Evolutionary conservation across 2,113 vertebrate species (phyloP).

Genomic region (Xiphophorus hellerii): DNA sequence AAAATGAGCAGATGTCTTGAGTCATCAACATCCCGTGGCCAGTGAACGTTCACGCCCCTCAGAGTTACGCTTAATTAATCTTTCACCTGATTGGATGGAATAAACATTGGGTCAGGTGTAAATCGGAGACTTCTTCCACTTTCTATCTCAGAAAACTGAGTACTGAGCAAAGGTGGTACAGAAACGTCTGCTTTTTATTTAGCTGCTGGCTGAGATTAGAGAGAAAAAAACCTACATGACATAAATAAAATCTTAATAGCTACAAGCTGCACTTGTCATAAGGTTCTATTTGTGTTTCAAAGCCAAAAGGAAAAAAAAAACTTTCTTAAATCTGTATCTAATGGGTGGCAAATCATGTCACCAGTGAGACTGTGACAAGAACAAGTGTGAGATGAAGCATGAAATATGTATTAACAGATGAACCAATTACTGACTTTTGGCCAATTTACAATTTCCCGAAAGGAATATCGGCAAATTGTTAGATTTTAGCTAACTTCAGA

Average conservation of each 20-base stretch:
- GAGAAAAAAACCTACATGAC: not conserved
- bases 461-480: no score
- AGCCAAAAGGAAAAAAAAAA: not conserved
- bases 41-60: no score
- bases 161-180: no score
- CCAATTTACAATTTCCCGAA: no score
- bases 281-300: not conserved
- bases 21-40: no score
- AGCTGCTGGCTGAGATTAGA: not conserved
- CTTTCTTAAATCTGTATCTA: not conserved
- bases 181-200: not conserved
- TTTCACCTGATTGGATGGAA: not conserved
- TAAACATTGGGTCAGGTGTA: no score
- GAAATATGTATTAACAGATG: not conserved
- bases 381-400: not conserved
- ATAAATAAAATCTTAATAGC: not conserved
- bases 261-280: not conserved
- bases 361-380: not conserved
- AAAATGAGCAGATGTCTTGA: no score
- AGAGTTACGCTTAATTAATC: not conserved
- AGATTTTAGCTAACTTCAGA: no score
- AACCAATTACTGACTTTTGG: no score
- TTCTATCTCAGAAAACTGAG: no score
- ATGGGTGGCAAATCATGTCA: not conserved
- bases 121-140: no score